A percentile compares a stretch with the other conserved stretches of the same genome.
Conservation (phyloP, 2,888 invertebrate species). For the Siphonodentalium dalli region DNA sequence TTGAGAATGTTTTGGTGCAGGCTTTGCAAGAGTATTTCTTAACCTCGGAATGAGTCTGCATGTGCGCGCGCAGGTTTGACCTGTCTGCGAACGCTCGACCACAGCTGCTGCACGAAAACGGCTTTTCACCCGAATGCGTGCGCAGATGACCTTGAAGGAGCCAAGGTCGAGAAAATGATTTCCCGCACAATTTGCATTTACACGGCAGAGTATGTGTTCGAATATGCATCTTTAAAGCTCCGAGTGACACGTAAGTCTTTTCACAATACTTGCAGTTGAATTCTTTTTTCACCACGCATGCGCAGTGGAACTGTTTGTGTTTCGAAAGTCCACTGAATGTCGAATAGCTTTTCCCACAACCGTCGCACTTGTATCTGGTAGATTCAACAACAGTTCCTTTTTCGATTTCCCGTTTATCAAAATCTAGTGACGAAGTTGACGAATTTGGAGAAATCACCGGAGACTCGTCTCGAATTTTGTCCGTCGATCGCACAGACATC, state of each 20-base stretch:
- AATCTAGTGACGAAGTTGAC: too few relatives aligned
- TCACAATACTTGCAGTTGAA: constrained; percentile 96
- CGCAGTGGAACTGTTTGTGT: constrained; percentile 95
- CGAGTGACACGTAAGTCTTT: constrained; percentile 92
- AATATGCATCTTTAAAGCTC: constrained; percentile 98
- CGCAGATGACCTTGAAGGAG: constrained; percentile 95
- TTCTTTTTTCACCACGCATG: constrained; percentile 83
- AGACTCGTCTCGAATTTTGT: too few relatives aligned
- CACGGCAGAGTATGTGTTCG: constrained; percentile 96
- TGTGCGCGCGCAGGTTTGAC: constrained; percentile 92
- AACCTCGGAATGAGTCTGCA: constrained; percentile 96
- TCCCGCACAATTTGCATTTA: constrained; percentile 94
- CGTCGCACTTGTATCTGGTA: constrained; percentile 84
- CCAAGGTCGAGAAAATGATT: constrained; percentile 97
- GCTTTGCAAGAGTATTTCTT: constrained; percentile 94
- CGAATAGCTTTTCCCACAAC: constrained; percentile 93
- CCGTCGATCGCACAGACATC: too few relatives aligned
- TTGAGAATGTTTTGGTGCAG: constrained; percentile 94
- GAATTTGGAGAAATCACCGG: too few relatives aligned
- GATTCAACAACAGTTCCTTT: too few relatives aligned
- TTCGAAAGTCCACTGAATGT: constrained; percentile 94
- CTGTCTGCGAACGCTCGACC: constrained; percentile 95
- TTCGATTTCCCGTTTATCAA: too few relatives aligned
- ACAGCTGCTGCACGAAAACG: constrained; percentile 94
- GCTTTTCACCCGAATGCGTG: constrained; percentile 98